Evolutionary conservation across 2,113 vertebrate species (phyloP), one percentile per base, ranked within the genome.

Genomic region (Microtus montanus): DNA sequence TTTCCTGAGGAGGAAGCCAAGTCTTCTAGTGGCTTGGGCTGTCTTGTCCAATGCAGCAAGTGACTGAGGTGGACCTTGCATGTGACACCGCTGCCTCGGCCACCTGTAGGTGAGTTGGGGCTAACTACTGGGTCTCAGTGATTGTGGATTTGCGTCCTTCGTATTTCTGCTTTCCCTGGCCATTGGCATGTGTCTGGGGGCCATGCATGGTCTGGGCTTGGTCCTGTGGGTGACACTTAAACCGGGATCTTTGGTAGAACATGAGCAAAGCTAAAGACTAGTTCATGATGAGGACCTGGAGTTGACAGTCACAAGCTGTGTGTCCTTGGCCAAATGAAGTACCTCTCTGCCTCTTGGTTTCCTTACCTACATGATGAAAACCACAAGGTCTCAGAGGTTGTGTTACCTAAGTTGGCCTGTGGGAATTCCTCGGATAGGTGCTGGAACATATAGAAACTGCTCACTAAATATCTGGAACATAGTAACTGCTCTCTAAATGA

Each of bases 231-330:
- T 20, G 38, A 64, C 49, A 20, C 20, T 73, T 14, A 41, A 24
- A 13, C 63, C 71, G 3, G 0, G 15, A 35, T 38, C 22, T 68
- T 49, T 15, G 4, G 20, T 15, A 38, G 30, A 28, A 12, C 17
- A 7, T 0, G 2, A 33, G n/a, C 73, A 78, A 33, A 4, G 52
- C 0, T 26, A 41, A 20, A 66, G 0, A 0, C 38, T 44, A 78
- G 33, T 90, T 7, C 0, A 74, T n/a, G 35, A 54, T 22, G 2
- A 89, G 4, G 28, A 8, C 20, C 84, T 0, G 0, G 41, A 38
- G 49, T 71, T 54, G 52, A 54, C 8, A 17, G 52, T 79, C 52
- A 77, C 28, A 61, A 17, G 11, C 89, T 88, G 54, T 35, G 88
- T 47, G 52, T 28, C 38, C 24, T 41, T 79, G 74, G 64, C 47